Base-by-base conservation (phyloP, 2,113 vertebrate genomes). In the Spheniscus mendiculus region DNA sequence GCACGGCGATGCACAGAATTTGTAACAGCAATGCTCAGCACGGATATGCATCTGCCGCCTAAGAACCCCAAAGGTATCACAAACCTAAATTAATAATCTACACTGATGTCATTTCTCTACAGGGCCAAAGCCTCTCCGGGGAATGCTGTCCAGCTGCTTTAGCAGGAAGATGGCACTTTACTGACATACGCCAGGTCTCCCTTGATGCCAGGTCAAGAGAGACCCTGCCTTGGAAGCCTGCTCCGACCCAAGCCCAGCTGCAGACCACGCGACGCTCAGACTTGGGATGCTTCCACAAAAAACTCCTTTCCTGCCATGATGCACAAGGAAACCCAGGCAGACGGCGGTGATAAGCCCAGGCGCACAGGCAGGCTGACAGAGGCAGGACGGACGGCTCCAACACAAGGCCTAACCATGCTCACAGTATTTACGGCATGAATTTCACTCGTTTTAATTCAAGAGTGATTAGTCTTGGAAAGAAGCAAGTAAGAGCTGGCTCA, bases 81-180 rank as follows among this genome's bases (percentile, higher is more conserved):
- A 12, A 65, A 62, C 58, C 73, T 77, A 26, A 62, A 0, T 25
- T 53, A 89, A 87, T 53, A 40, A 71, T 12, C 59, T 17, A 5
- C 69, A 32, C 45, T 82, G 67, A 79, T 89, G 89, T 91, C 44
- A 85, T 3, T 69, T 65, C 73, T 50, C 56, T 36, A 6, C 69
- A 56, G 81, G 47, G 80, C 83, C 89, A 84, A 94, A 81, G 84
- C 86, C 83, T 70, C 15, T 20, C 89, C 5, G 5, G 53, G 79
- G 83, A 96, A 96, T 79, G 92, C 80, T 2, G n/a, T 52, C 88
- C 63, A 50, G 85, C 82, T 36, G 58, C 96, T 96, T 49, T 2
- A 53, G 70, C 83, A 72, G 91, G 84, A 82, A 82, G 61, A 11
- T 2, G 2, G 32, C 62, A 65, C n/a, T 42, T 53, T 3, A 13